These are phyloP conservation scores for Tineola bisselliella DNA, from an alignment of 2,888 invertebrate genomes.

Conservation along the genomic window DNA sequence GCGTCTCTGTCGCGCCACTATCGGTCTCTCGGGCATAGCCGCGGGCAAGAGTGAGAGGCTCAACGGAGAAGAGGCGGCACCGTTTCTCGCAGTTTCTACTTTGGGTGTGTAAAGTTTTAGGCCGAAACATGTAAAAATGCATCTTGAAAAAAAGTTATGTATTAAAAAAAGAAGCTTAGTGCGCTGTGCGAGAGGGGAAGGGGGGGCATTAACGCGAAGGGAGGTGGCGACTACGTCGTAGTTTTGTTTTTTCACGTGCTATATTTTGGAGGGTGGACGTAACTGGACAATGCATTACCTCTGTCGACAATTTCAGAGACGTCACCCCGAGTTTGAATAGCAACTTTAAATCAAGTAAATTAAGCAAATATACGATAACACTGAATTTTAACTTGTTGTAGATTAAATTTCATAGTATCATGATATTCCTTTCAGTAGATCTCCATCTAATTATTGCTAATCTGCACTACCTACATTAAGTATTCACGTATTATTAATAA, in stretches of 20 bases:
- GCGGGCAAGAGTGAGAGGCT: constrained; percentile 52
- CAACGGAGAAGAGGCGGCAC: constrained; percentile 50
- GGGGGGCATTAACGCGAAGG: constrained; percentile 60
- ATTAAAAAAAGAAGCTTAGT: constrained; percentile 68
- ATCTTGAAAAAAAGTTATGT: constrained; percentile 70
- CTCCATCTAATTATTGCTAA: too few relatives aligned
- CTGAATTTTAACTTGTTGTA: background rate
- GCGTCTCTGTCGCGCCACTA: constrained; percentile 59
- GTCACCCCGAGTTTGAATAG: constrained; percentile 2
- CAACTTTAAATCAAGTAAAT: constrained; percentile 15
- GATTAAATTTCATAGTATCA: background rate
- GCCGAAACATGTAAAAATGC: constrained; percentile 69
- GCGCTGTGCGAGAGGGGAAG: constrained; percentile 58
- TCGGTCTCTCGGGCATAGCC: constrained; percentile 38
- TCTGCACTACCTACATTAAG: too few relatives aligned
- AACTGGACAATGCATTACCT: constrained; percentile 63
- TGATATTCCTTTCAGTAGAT: background rate
- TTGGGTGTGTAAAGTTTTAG: constrained; percentile 68
- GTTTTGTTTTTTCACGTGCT: constrained; percentile 65
- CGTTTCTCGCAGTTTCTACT: constrained; percentile 43
- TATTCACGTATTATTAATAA: too few relatives aligned
- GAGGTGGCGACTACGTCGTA: constrained; percentile 52
- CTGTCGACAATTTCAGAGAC: constrained; percentile 20
- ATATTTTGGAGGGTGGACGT: constrained; percentile 63
- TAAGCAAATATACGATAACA: background rate